These are phyloP conservation scores for Nomada ferruginata DNA, from an alignment of 2,888 invertebrate genomes.

Conservation along the genomic window DNA sequence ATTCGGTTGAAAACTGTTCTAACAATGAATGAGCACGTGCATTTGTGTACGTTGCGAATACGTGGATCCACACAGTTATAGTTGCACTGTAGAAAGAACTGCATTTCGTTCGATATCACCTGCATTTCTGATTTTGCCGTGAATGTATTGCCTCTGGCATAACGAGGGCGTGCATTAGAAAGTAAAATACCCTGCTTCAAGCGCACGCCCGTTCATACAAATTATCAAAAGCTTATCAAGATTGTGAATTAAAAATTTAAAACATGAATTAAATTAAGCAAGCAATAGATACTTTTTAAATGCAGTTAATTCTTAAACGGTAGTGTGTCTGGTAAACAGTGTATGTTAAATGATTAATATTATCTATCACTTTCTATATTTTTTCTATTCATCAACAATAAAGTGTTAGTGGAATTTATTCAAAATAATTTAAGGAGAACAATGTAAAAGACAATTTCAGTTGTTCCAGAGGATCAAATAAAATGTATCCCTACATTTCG, in stretches of 20 bases:
- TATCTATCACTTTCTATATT: no score
- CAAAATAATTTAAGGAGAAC: no score
- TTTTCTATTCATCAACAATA: no score
- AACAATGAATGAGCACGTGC: constrained; percentile 17
- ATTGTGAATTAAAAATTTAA: background rate
- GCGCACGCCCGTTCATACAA: background rate
- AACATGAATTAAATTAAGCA: no score
- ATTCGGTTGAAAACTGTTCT: constrained; percentile 39
- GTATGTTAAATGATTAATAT: no score
- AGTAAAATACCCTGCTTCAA: constrained; percentile 11
- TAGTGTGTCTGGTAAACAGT: no score
- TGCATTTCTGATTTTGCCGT: constrained; percentile 58
- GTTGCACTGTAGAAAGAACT: constrained; percentile 64
- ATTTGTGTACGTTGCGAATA: constrained; percentile 41
- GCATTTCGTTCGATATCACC: constrained; percentile 70
- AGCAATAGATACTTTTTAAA: background rate
- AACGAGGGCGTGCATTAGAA: constrained; percentile 36
- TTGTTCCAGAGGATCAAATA: background rate
- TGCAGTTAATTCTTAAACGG: no score
- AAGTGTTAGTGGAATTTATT: no score
- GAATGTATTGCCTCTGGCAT: constrained; percentile 26
- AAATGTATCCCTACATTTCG: constrained; percentile 3
- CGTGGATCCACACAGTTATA: constrained; percentile 42
- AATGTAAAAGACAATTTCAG: no score
- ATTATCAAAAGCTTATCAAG: constrained; percentile 5